A percentile compares a stretch with the other conserved stretches of the same genome.
These are phyloP conservation scores for Plecturocebus donacophilus DNA, from an alignment of 2,113 vertebrate species.

Conservation along the genomic window DNA sequence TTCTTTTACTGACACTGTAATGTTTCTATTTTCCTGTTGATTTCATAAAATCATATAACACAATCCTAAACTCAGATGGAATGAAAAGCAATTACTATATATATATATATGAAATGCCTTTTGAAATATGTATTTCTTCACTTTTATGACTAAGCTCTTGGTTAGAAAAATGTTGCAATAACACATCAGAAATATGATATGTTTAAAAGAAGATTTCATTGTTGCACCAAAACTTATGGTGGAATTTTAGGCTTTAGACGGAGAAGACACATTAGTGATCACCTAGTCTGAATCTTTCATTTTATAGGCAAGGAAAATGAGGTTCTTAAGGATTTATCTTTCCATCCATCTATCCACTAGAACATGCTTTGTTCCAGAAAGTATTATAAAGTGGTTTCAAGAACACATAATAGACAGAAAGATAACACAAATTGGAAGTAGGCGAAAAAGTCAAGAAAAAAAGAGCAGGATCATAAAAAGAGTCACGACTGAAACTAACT, in stretches of 20 bases:
- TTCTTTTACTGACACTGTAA: neutral
- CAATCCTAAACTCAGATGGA: slow-evolving; percentile 23
- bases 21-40: slow-evolving; percentile 40
- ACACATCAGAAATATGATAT: slow-evolving; percentile 31
- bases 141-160: slow-evolving; percentile 62
- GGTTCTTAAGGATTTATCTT: slow-evolving; percentile 36
- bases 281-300: neutral
- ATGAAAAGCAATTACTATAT: slow-evolving; percentile 56
- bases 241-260: slow-evolving; percentile 5
- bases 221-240: neutral
- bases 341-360: neutral
- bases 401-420: slow-evolving; percentile 19
- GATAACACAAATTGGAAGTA: slow-evolving; percentile 33
- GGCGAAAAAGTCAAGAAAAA: neutral
- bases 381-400: slow-evolving; percentile 19
- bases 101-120: slow-evolving; percentile 34
- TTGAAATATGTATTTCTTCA: slow-evolving; percentile 59
- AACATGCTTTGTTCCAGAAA: slow-evolving; percentile 15
- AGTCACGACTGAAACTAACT: neutral
- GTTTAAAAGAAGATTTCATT: slow-evolving; percentile 57
- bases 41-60: slow-evolving; percentile 57
- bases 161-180: slow-evolving; percentile 63
- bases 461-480: neutral
- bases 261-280: neutral
- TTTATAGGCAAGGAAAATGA: slow-evolving; percentile 48